A percentile compares a stretch with the other conserved stretches of the same genome.
These are phyloP conservation scores for Okamejei kenojei DNA, from an alignment of 2,797 vertebrate genomes.

Conservation along the genomic window DNA sequence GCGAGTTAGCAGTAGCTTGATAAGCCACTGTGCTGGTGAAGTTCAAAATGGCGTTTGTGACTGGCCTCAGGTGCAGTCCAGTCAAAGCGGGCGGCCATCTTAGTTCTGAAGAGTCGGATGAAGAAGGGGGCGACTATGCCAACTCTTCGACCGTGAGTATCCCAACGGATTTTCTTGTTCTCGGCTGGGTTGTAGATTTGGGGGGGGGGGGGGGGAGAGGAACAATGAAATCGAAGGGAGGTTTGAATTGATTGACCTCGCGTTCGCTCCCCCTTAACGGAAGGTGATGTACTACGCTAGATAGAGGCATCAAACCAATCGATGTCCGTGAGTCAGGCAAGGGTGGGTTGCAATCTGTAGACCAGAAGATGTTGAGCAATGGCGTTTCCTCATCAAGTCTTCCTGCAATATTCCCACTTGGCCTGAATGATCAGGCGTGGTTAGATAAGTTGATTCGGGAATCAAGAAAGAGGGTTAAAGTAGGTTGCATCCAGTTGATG, in stretches of 20 bases:
- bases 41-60: neutral
- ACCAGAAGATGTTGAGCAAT: neutral
- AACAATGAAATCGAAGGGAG: neutral
- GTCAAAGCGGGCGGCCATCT: neutral
- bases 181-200: neutral
- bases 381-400: neutral
- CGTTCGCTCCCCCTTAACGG: neutral
- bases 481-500: neutral
- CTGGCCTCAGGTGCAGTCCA: neutral
- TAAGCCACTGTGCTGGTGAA: neutral
- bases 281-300: neutral
- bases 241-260: neutral
- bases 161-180: neutral
- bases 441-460: neutral
- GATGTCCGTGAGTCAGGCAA: neutral
- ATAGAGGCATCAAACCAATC: neutral
- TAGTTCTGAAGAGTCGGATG: no score
- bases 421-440: neutral
- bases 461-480: neutral
- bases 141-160: neutral
- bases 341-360: neutral
- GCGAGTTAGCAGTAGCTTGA: neutral
- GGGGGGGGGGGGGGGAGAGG: neutral
- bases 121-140: neutral
- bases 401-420: neutral